Base-by-base conservation (phyloP, 35 echinoderm and acorn worm genomes). In the Stichopus chloronotus region DNA sequence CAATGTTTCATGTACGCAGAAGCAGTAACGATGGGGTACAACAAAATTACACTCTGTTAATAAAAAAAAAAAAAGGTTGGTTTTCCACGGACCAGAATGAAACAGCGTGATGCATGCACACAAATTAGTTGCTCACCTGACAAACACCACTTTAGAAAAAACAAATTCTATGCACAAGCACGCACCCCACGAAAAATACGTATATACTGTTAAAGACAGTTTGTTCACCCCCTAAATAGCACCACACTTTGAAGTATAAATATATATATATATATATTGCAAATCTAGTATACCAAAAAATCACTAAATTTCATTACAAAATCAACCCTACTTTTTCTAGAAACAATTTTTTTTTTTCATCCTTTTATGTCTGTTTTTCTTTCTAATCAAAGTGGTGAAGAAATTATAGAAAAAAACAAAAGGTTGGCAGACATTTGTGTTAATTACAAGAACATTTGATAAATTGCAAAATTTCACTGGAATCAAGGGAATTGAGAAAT, bases 201-300 rank as follows among this genome's bases (percentile, higher is more conserved):
- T 72, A 89, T 71, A 89, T 65, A 89, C 87, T 89, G 87, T 89
- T 72, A 72, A 83, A 65, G 57, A 89, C 87, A 89, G 60, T 25
- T 72, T 72, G 80, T 63, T 72, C 87, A 89, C 90, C 30, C 30
- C 90, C 90, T 91, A 91, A 71, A 55, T 91, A 91, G 90, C 90
- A 91, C 90, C 90, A 91, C 90, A 91, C 69, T 78, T 57, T 91
- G 58, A 89, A 89, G 87, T 89, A 89, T 89, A 91, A 91, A 91
- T 91, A 79, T 91, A 91, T 91, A 91, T 55, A 88, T 88, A 88
- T 91, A 79, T 91, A 91, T 91, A 91, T 91, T 91, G 90, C 90
- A 91, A 88, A 91, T 78, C 90, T 91, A 91, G 76, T 91, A 91
- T 91, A 91, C 90, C 69, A 91, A 91, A 83, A 79, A 76, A 78